phyloP scores from a whole-genome alignment of 1,140 invertebrate genomes.

The Macrocentrus cingulum region DNA sequence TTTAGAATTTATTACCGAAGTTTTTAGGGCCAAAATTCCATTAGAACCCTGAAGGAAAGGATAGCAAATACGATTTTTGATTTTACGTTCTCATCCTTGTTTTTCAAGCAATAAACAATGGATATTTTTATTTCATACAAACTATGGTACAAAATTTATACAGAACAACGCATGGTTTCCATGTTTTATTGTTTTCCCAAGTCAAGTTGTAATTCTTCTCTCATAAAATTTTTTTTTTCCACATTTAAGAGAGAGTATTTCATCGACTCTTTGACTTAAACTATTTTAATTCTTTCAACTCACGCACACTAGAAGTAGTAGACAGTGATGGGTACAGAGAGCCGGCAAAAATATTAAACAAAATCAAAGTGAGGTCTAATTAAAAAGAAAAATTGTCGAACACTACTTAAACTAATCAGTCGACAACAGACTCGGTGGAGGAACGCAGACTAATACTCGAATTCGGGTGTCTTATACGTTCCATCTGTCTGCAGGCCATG shows the following conservation, averaged over 20 bases:
- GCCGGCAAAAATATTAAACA: not conserved
- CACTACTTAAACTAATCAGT: conserved; percentile 45
- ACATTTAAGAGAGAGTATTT: conserved; percentile 33
- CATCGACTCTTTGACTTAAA: conserved; percentile 1
- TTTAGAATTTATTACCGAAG: too few relatives aligned
- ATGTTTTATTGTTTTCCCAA: conserved; percentile 30
- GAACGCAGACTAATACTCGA: conserved; percentile 18
- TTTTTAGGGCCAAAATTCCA: too few relatives aligned
- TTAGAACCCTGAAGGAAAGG: too few relatives aligned
- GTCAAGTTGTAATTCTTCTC: conserved; percentile 28
- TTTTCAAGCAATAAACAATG: conserved; percentile 59
- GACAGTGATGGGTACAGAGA: conserved; percentile 1
- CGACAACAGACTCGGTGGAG: conserved; percentile 40
- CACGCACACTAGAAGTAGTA: not conserved
- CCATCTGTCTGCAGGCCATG: not conserved
- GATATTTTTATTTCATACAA: conserved; percentile 60
- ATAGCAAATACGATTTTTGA: too few relatives aligned
- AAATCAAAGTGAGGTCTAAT: not conserved
- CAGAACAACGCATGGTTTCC: conserved; percentile 55
- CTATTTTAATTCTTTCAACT: not conserved
- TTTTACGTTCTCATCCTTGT: too few relatives aligned
- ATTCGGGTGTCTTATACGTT: not conserved
- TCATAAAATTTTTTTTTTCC: conserved; percentile 29
- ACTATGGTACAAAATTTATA: conserved; percentile 63
- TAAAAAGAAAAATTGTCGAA: conserved; percentile 37